These are phyloP conservation scores for Drosophila pachea DNA, from an alignment of 1,140 invertebrate species.

Conservation along the genomic window DNA sequence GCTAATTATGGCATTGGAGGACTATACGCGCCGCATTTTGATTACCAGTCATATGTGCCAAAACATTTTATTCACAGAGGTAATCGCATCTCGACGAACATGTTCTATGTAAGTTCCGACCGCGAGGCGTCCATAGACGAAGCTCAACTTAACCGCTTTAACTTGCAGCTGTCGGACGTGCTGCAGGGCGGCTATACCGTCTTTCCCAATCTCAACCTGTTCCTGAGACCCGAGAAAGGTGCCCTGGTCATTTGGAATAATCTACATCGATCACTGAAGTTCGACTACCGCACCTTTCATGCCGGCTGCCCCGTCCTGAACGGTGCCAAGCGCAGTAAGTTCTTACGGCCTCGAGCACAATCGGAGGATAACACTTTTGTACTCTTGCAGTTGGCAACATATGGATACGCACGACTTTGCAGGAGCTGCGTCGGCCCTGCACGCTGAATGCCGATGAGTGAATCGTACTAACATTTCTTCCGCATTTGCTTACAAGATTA, in stretches of 20 bases:
- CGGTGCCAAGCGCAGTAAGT: conserved; percentile 92
- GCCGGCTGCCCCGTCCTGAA: conserved; percentile 97
- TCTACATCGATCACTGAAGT: conserved; percentile 91
- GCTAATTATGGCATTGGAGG: conserved; percentile 87
- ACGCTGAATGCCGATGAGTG: conserved; percentile 42
- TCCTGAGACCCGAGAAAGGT: conserved; percentile 92
- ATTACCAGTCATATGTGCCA: conserved; percentile 76
- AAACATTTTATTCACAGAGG: conserved; percentile 4
- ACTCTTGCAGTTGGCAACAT: conserved; percentile 60
- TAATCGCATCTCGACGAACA: conserved; percentile 68
- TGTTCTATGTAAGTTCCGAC: conserved; percentile 61
- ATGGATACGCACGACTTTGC: conserved; percentile 57
- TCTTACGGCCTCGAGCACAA: background rate
- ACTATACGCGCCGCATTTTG: conserved; percentile 85
- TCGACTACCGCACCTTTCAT: conserved; percentile 93
- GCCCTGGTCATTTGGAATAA: conserved; percentile 97
- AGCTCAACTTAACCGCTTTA: conserved; percentile 51
- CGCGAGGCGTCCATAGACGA: conserved; percentile 77
- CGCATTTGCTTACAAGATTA: too few species aligned
- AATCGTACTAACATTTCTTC: too few species aligned
- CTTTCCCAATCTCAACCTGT: conserved; percentile 90
- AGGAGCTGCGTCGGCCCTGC: conserved; percentile 67
- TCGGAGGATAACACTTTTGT: background rate
- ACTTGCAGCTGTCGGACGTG: conserved; percentile 92
- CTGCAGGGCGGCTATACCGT: conserved; percentile 96